phyloP scores from a whole-genome alignment of 2,113 vertebrate species.

The Onychostoma macrolepis region DNA sequence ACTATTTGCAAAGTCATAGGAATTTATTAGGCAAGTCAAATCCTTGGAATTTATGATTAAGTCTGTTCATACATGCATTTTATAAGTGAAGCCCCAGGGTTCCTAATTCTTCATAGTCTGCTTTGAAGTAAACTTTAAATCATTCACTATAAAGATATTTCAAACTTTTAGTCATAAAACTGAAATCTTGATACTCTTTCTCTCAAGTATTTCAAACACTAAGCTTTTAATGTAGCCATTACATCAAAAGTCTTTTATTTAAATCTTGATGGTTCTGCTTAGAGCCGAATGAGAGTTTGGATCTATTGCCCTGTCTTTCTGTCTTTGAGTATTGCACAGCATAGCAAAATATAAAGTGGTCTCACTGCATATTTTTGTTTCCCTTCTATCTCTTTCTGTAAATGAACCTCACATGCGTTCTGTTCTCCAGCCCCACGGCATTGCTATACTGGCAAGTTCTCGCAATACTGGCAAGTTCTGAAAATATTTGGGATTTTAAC shows the following conservation, averaged over 20 bases:
- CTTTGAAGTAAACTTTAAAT: not conserved
- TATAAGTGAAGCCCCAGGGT: not conserved
- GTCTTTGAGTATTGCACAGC: not conserved
- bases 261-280: not conserved
- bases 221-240: not conserved
- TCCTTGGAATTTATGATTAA: too few relatives aligned
- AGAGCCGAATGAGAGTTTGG: not conserved
- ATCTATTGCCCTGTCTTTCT: not conserved
- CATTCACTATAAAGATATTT: not conserved
- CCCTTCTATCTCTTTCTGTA: not conserved
- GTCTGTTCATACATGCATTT: not conserved
- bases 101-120: not conserved
- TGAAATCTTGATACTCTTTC: not conserved
- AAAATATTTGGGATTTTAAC: not conserved
- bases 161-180: not conserved
- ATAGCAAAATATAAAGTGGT: conserved; percentile 8
- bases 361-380: conserved; percentile 11
- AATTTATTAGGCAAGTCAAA: not conserved
- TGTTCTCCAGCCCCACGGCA: not conserved
- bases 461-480: not conserved
- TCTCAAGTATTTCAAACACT: not conserved
- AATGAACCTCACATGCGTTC: not conserved
- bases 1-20: not conserved
- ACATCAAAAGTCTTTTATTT: too few relatives aligned
- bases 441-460: not conserved